Evolutionary conservation across 92 coral and sea anemone genomes (phyloP).

Genomic region (Parazoanthus atlanticus): DNA sequence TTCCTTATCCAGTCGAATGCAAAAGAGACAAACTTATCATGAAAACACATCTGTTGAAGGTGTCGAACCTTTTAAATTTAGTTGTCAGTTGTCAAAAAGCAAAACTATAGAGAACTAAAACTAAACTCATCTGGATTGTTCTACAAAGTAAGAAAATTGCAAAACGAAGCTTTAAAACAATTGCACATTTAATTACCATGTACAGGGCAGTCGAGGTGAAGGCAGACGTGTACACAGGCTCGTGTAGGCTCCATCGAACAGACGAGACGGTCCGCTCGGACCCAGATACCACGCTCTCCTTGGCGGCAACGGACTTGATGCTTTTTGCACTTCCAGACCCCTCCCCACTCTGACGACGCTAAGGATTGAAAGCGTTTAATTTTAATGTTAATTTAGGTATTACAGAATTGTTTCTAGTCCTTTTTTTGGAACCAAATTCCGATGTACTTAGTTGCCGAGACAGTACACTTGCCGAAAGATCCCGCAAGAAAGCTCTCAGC

Average conservation of each 20-base stretch:
- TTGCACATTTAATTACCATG: constrained; percentile 9
- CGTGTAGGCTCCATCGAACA: constrained; percentile 79
- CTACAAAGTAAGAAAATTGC: too few species aligned
- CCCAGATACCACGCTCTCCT: constrained; percentile 4
- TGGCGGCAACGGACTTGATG: constrained; percentile 40
- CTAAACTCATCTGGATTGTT: too few species aligned
- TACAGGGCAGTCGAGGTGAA: constrained; percentile 55
- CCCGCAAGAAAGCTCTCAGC: too few species aligned
- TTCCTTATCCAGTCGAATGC: too few species aligned
- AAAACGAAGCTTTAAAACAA: too few species aligned
- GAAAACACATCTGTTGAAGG: too few species aligned
- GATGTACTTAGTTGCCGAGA: not conserved
- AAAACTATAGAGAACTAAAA: too few species aligned
- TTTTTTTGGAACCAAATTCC: not conserved
- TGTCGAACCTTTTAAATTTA: too few species aligned
- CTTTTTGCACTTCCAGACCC: constrained; percentile 34
- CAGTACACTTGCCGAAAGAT: too few species aligned
- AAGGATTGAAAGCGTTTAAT: not conserved
- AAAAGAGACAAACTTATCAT: too few species aligned
- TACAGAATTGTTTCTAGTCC: not conserved
- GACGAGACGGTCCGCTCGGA: constrained; percentile 64
- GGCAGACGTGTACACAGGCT: constrained; percentile 71
- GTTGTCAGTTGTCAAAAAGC: too few species aligned
- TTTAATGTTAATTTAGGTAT: too few species aligned
- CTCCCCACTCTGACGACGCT: constrained; percentile 7